A percentile compares a stretch with the other conserved stretches of the same genome.
phyloP scores from a whole-genome alignment of 1,140 invertebrate genomes.

The Ridgeia piscesae region DNA sequence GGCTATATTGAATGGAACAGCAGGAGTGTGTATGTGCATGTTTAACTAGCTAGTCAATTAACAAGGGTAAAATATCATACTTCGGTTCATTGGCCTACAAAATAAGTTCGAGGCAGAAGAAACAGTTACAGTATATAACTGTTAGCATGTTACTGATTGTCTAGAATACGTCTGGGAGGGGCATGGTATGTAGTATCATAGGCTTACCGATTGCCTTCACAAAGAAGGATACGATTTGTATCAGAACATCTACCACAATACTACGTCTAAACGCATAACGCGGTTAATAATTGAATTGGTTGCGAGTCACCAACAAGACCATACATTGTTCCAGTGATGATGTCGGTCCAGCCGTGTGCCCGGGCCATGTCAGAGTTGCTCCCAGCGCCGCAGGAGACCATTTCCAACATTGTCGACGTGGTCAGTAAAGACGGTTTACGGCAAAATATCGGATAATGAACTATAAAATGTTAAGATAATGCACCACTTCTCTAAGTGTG shows the following conservation, averaged over 20 bases:
- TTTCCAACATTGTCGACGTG: conserved; percentile 48
- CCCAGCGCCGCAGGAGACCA: conserved; percentile 44
- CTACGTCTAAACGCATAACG: not conserved
- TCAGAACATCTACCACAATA: not conserved
- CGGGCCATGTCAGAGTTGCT: conserved; percentile 29
- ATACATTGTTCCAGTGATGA: not conserved
- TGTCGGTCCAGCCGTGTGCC: not conserved
- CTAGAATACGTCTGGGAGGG: no score
- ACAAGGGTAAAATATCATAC: no score
- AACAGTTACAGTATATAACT: no score
- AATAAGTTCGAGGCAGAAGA: no score
- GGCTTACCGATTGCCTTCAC: not conserved
- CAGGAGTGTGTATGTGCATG: no score
- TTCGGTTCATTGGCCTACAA: no score
- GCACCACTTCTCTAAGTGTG: not conserved
- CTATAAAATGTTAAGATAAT: conserved; percentile 10
- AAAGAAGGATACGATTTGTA: not conserved
- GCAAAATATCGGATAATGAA: not conserved
- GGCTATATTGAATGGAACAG: no score
- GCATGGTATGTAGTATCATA: not conserved
- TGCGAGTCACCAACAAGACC: not conserved
- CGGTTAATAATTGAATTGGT: not conserved
- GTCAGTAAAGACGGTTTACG: conserved; percentile 32
- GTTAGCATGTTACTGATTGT: no score
- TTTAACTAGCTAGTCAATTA: no score